Conservation (phyloP, 1,140 invertebrate genomes). For the Mercenaria mercenaria region DNA sequence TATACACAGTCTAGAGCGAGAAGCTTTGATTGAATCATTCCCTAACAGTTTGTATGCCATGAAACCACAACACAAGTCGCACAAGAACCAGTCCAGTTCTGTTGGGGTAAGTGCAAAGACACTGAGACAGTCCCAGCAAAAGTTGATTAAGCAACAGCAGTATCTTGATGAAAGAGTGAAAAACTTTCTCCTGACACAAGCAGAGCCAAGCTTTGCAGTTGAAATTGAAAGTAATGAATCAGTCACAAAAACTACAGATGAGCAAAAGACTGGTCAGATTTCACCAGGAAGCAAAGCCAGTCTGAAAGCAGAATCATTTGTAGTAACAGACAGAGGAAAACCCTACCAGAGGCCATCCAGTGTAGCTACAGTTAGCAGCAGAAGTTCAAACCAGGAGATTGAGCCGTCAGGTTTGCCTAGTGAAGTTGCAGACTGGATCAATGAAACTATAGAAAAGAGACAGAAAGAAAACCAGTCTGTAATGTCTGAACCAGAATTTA, state of each 20-base stretch:
- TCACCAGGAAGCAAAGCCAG: constrained; percentile 5
- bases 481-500: constrained; percentile 52
- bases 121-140: constrained; percentile 49
- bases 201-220: background rate
- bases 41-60: constrained; percentile 39
- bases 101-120: constrained; percentile 47
- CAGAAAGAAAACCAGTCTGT: constrained; percentile 41
- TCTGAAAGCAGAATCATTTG: background rate
- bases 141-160: constrained; percentile 33
- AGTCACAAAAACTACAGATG: background rate
- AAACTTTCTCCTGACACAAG: constrained; percentile 10
- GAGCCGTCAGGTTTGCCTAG: constrained; percentile 50
- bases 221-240: background rate
- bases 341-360: constrained; percentile 7
- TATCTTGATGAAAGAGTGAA: constrained; percentile 39
- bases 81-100: constrained; percentile 47
- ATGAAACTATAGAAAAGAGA: constrained; percentile 47
- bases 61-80: constrained; percentile 38
- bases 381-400: background rate
- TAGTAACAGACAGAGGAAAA: constrained; percentile 35
- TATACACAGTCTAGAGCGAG: constrained; percentile 65
- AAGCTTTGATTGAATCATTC: constrained; percentile 64
- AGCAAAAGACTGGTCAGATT: background rate
- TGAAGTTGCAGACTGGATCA: constrained; percentile 63
- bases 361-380: background rate